Conservation (phyloP, 2,888 invertebrate genomes). For the Drosophila vallismaia region DNA sequence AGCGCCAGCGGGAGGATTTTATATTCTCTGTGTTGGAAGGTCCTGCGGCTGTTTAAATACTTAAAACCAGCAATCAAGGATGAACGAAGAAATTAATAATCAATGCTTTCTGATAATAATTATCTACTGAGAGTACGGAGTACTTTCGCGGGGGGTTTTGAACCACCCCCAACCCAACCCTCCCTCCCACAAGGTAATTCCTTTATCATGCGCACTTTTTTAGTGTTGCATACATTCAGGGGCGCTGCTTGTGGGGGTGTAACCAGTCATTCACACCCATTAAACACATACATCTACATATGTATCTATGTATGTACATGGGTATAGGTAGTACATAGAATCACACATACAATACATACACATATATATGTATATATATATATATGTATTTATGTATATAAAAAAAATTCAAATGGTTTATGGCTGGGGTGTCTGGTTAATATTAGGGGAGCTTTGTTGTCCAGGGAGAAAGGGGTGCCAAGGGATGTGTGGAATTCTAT, state of each 20-base stretch:
- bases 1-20: constrained; percentile 40
- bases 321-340: constrained; percentile 35
- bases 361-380: constrained; percentile 19
- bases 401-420: constrained; percentile 55
- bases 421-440: constrained; percentile 49
- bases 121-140: constrained; percentile 6
- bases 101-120: constrained; percentile 17
- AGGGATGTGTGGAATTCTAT: background rate
- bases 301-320: constrained; percentile 15
- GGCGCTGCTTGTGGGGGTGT: constrained; percentile 54
- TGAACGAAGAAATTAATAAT: constrained; percentile 49
- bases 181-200: constrained; percentile 24
- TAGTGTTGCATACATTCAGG: constrained; percentile 78
- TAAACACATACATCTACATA: constrained; percentile 39
- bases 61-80: constrained; percentile 57
- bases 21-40: constrained; percentile 10
- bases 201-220: constrained; percentile 60
- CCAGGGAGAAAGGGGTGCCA: constrained; percentile 5
- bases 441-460: constrained; percentile 23
- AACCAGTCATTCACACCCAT: constrained; percentile 47
- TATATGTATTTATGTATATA: constrained; percentile 19
- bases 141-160: constrained; percentile 1
- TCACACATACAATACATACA: too few species aligned
- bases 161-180: too few species aligned
- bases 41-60: constrained; percentile 62